Conservation (phyloP, 2,797 vertebrate species). For the Otus scops region DNA sequence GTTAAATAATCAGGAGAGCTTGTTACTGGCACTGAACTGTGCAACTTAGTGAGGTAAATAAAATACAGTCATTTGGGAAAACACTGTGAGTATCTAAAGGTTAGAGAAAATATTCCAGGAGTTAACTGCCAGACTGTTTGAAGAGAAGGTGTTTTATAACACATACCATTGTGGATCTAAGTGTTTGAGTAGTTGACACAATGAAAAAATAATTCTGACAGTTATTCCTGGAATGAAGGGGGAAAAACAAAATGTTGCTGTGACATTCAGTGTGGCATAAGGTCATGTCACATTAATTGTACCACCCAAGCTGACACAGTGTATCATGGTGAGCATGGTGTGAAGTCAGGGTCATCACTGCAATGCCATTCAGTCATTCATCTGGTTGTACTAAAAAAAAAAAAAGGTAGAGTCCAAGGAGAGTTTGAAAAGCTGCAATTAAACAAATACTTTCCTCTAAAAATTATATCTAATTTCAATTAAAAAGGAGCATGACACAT, state of each 20-base stretch:
- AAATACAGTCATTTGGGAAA: not conserved
- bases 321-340: not conserved
- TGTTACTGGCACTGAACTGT: not conserved
- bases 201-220: constrained; percentile 4
- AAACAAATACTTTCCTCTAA: not conserved
- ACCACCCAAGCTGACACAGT: not conserved
- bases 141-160: constrained; percentile 8
- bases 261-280: not conserved
- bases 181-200: not conserved
- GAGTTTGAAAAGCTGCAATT: not conserved
- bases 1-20: not conserved
- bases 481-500: not conserved
- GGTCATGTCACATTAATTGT: not conserved
- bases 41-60: not conserved
- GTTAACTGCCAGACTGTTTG: not conserved
- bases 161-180: not conserved
- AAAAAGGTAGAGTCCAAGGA: fast-evolving
- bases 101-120: not conserved
- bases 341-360: not conserved
- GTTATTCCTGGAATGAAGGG: not conserved
- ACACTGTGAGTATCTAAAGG: not conserved
- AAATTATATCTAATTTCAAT: not conserved
- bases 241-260: not conserved
- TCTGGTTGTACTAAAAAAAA: not conserved
- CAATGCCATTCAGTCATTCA: not conserved